A percentile compares a stretch with the other conserved stretches of the same genome.
These are phyloP conservation scores for Thera britannica DNA, from an alignment of 2,888 invertebrate species.

Conservation along the genomic window DNA sequence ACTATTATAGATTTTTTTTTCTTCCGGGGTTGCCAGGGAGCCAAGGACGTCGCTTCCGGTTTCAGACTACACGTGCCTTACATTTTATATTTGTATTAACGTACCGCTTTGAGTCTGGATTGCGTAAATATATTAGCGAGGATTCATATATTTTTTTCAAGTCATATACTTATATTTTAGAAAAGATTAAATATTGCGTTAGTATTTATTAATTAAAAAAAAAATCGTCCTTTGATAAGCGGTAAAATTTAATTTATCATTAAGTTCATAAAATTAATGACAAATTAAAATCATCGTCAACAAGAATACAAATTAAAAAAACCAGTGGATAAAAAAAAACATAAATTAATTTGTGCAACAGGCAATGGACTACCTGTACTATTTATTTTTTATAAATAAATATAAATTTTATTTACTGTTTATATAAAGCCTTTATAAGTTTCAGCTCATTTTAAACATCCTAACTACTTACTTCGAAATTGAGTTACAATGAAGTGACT, in stretches of 20 bases:
- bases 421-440: constrained; percentile 6
- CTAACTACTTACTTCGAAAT: constrained; percentile 12
- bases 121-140: not conserved
- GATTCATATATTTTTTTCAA: too few relatives aligned
- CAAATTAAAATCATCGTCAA: too few relatives aligned
- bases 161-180: too few relatives aligned
- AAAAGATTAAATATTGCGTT: too few relatives aligned
- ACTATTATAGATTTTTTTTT: constrained; percentile 76
- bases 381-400: not conserved
- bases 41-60: constrained; percentile 73
- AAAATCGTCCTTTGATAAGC: too few relatives aligned
- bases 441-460: constrained; percentile 15
- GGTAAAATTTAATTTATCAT: too few relatives aligned
- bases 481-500: constrained; percentile 17
- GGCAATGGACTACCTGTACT: too few relatives aligned
- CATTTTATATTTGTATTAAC: constrained; percentile 52
- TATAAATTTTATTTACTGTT: not conserved
- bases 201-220: too few relatives aligned
- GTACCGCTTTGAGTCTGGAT: constrained; percentile 9
- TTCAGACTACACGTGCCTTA: constrained; percentile 63
- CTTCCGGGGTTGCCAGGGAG: constrained; percentile 69
- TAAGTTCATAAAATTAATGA: too few relatives aligned
- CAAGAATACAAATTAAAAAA: too few relatives aligned
- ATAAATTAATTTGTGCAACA: too few relatives aligned
- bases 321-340: too few relatives aligned